phyloP scores from a whole-genome alignment of 2,888 invertebrate genomes.

The Latheticus oryzae region DNA sequence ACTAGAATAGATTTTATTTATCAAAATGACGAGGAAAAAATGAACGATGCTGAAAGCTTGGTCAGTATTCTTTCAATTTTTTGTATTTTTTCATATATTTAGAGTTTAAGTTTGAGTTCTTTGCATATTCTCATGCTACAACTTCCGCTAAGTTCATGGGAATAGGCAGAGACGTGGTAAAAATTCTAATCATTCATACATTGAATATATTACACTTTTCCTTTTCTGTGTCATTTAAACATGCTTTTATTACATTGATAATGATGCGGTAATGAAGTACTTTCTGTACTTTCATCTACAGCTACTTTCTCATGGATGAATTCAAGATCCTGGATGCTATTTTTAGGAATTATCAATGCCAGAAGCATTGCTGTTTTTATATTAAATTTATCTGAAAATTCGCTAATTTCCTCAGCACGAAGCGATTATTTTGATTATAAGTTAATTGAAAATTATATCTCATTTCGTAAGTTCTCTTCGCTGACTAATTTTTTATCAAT shows the following conservation, averaged over 20 bases:
- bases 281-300: not conserved
- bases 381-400: too few species aligned
- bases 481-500: too few species aligned
- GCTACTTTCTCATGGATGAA: slow-evolving; percentile 18
- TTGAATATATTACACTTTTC: slow-evolving; percentile 5
- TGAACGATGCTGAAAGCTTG: slow-evolving; percentile 81
- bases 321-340: slow-evolving; percentile 5
- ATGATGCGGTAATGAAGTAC: too few species aligned
- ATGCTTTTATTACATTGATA: too few species aligned
- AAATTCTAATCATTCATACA: slow-evolving; percentile 38
- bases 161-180: slow-evolving; percentile 40
- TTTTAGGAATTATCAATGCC: slow-evolving; percentile 29
- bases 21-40: slow-evolving; percentile 77
- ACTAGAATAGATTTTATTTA: slow-evolving; percentile 19
- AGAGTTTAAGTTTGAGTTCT: not conserved
- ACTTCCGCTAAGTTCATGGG: slow-evolving; percentile 42
- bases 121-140: slow-evolving; percentile 3
- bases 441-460: too few species aligned
- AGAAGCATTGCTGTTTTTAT: too few species aligned
- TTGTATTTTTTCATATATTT: not conserved
- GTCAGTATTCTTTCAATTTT: slow-evolving; percentile 63
- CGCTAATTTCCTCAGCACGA: too few species aligned
- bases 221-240: too few species aligned
- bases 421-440: too few species aligned
- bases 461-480: too few species aligned